Evolutionary conservation across 2,797 vertebrate genomes (phyloP), one percentile per base, ranked within the genome.

Genomic region (Pantherophis vulpinus): DNA sequence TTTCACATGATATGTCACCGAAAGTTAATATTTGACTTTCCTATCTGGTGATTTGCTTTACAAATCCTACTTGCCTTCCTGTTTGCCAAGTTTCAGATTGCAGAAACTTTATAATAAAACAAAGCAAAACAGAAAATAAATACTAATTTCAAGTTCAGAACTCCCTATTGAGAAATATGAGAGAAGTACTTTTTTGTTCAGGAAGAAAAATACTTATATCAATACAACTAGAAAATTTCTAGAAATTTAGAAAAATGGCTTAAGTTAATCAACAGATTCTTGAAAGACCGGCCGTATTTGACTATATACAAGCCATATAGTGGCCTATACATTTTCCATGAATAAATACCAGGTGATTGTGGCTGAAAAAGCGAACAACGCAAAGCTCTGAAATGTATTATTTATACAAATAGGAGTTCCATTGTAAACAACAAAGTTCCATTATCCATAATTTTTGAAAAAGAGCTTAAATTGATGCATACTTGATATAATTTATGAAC

Each of bases 1-100:
- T 88, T 94, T 95, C 12, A 89, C 93, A 86, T 95, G 93, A 70
- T 93, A 89, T 94, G 55, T 92, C 86, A 61, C 14, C 10, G 60
- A 95, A 91, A 88, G 86, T 54, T 95, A 87, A 93, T 87, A 89
- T 92, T 94, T 66, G 18, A 87, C 37, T 86, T 90, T 66, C 55
- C 60, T 83, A 93, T 8, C 63, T 93, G 88, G 47, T 94, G 94
- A 94, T 95, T 90, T 92, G 11, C 47, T 86, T 92, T 74, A 91
- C 93, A 29, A 92, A 59, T 51, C 93, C 86, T 93, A 8, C 79
- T 92, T 87, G 93, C 83, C 6, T 27, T 63, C 88, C 90, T 87
- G 32, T 89, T 93, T 93, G n/a, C 63, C 0, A 79, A 63, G n/a
- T 66, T 61, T 94, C 63, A 90, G n/a, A 88, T 95, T 92, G 59